These are phyloP conservation scores for Helarctos malayanus DNA, from an alignment of 2,797 vertebrate species.

Conservation along the genomic window DNA sequence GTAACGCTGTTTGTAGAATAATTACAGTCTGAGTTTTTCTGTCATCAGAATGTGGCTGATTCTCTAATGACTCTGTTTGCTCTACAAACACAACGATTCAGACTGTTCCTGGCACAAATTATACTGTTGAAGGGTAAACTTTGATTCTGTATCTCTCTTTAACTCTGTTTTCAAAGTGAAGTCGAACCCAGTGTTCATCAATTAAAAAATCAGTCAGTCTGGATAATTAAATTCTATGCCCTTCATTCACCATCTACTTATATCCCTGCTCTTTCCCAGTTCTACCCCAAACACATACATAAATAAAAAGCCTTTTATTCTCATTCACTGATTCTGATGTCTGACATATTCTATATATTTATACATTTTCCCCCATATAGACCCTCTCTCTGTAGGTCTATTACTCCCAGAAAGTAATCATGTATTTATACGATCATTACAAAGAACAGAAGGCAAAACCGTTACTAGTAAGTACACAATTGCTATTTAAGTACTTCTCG, in stretches of 20 bases:
- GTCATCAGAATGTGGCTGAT: constrained; percentile 55
- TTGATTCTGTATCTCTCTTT: constrained; percentile 28
- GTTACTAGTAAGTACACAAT: not conserved
- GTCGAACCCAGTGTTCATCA: constrained; percentile 21
- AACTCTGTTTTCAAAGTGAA: constrained; percentile 58
- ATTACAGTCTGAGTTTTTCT: constrained; percentile 52
- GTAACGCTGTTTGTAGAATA: constrained; percentile 30
- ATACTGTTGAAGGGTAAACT: constrained; percentile 45
- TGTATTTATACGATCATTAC: not conserved
- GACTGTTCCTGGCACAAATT: constrained; percentile 28
- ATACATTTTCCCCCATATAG: not conserved
- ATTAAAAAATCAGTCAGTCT: constrained; percentile 11
- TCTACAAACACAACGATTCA: constrained; percentile 10
- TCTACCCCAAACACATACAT: not conserved
- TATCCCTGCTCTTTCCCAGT: not conserved
- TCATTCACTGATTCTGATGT: not conserved
- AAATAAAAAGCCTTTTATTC: not conserved
- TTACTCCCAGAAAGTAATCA: not conserved
- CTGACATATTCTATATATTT: not conserved
- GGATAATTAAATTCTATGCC: not conserved
- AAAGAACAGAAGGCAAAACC: not conserved
- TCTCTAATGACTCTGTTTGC: constrained; percentile 19
- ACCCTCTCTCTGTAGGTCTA: not conserved
- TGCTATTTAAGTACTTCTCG: not conserved
- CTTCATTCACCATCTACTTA: not conserved